Evolutionary conservation across 2,888 invertebrate genomes (phyloP), one percentile per base, ranked within the genome.

Genomic region (Fabriciana adippe): DNA sequence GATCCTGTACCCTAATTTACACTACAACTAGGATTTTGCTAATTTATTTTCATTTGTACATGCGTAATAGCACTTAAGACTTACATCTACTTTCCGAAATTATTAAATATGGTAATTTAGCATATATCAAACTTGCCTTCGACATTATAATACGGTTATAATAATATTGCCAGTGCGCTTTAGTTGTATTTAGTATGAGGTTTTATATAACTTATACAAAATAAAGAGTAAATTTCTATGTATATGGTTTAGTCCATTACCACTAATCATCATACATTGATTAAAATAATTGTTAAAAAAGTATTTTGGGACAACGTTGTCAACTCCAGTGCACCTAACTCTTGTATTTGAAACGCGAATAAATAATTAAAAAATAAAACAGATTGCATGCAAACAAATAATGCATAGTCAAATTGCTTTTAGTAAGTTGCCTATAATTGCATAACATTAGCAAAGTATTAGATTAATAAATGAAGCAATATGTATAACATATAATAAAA

Each of bases 21-120:
- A 79, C 78, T 84, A 87, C 75, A 80, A 81, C 89, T 88, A 89
- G 85, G 84, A 88, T 85, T 88, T 88, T 69, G 83, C 88, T 90
- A 90, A 84, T 85, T 85, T 86, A 85, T 87, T 83, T 87, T 85
- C 74, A 80, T 90, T 91, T 91, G 89, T 91, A 91, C 91, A 91
- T 85, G 87, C 85, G 79, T 86, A 87, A 85, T 86, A 87, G 87
- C 89, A 86, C 88, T 89, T 90, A 86, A 78, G 74, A 73, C 82
- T 81, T 82, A 86, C 75, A 71, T 80, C 84, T 88, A 87, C 80
- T 75, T 79, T 82, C 79, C 81, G 75, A 85, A 83, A 83, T 81
- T 83, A 85, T 79, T 79, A 78, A 79, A 85, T 83, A 83, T 82
- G 79, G 83, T 88, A 87, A 85, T 89, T 89, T 90, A 87, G 90